Percentiles rank a stretch among this genome's conserved stretches.
Evolutionary conservation across 2,797 vertebrate genomes (phyloP).

Genomic region (Myotis planiceps): DNA sequence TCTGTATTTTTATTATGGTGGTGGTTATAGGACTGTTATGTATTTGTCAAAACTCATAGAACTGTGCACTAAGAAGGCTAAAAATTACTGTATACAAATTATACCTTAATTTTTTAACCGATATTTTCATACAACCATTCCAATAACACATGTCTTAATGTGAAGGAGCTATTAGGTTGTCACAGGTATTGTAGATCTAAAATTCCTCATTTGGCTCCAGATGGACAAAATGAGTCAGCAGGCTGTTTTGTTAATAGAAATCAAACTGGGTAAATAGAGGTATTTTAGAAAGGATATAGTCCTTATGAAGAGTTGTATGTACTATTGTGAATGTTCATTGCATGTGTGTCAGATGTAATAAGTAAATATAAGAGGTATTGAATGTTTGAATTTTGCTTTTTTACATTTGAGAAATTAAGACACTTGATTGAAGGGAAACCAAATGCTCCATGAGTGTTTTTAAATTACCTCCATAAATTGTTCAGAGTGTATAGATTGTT

Average conservation of each 20-base stretch:
- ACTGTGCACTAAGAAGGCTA: neutral
- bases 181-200: neutral
- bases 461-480: neutral
- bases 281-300: neutral
- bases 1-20: neutral
- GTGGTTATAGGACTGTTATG: neutral
- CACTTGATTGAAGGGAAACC: neutral
- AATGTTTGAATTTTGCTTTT: neutral
- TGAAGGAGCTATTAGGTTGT: neutral
- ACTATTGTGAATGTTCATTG: neutral
- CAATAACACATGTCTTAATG: neutral
- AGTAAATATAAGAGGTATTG: neutral
- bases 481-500: neutral
- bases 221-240: conserved; percentile 7
- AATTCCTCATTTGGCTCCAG: neutral
- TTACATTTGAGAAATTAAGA: neutral
- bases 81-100: neutral
- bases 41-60: neutral
- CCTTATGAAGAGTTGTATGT: neutral
- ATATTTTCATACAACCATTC: conserved; percentile 21
- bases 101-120: neutral
- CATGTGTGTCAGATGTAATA: neutral
- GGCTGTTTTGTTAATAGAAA: neutral
- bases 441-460: neutral
- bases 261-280: neutral